Conservation (phyloP, 2,888 invertebrate species). For the Protodeltote pygarga region DNA sequence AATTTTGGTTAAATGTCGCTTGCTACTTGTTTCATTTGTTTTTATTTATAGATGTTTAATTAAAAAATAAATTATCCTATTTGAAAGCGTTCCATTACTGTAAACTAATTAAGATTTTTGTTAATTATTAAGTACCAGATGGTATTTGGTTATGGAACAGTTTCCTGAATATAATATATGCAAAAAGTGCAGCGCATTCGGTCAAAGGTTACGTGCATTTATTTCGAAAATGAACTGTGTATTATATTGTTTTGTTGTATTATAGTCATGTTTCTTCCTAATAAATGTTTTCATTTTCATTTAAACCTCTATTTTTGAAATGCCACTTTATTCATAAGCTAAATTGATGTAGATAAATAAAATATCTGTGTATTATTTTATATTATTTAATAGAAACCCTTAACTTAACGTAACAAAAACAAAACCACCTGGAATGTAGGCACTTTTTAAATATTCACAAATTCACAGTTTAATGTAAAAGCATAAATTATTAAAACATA, state of each 20-base stretch:
- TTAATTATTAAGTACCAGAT: slow-evolving; percentile 22
- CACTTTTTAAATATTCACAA: slow-evolving; percentile 65
- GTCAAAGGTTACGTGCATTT: slow-evolving; percentile 66
- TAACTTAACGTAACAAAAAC: slow-evolving; percentile 62
- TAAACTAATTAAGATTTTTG: slow-evolving; percentile 36
- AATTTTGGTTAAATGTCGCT: slow-evolving; percentile 49
- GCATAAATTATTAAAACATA: slow-evolving; percentile 23
- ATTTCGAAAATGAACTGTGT: slow-evolving; percentile 64
- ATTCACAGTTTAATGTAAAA: slow-evolving; percentile 27
- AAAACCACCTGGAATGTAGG: slow-evolving; percentile 82
- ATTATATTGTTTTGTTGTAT: slow-evolving; percentile 78
- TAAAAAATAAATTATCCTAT: slow-evolving; percentile 17
- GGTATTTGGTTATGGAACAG: slow-evolving; percentile 28
- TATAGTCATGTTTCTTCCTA: slow-evolving; percentile 76
- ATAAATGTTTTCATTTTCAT: slow-evolving; percentile 47
- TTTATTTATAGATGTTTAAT: slow-evolving; percentile 33
- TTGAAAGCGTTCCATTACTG: slow-evolving; percentile 27
- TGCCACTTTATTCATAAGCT: neutral
- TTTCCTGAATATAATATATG: slow-evolving; percentile 41
- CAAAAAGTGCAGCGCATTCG: slow-evolving; percentile 49
- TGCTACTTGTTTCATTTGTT: slow-evolving; percentile 27
- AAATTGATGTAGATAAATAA: slow-evolving; percentile 24
- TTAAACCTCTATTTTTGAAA: slow-evolving; percentile 25
- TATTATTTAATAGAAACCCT: slow-evolving; percentile 64
- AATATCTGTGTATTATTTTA: slow-evolving; percentile 34